Conservation (phyloP, 2,797 vertebrate species). For the Trachurus trachurus region DNA sequence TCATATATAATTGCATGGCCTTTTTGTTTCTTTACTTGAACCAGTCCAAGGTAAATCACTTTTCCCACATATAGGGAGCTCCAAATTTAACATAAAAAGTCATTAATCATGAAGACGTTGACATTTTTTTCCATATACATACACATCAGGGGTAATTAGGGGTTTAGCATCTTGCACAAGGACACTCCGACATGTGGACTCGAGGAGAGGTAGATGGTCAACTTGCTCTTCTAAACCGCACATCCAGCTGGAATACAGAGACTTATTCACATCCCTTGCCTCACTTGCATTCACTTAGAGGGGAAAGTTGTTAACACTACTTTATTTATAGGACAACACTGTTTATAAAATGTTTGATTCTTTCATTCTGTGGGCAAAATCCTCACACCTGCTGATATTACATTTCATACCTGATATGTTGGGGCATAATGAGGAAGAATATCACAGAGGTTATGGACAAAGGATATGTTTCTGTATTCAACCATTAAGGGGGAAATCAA, state of each 20-base stretch:
- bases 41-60: constrained; percentile 7
- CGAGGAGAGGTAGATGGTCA: background rate
- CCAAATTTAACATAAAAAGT: constrained; percentile 1
- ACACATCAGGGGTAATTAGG: background rate
- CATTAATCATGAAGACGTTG: background rate
- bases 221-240: background rate
- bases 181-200: background rate
- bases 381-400: constrained; percentile 27
- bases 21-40: background rate
- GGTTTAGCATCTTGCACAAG: background rate
- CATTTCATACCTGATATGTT: constrained; percentile 18
- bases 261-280: background rate
- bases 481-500: constrained; percentile 14
- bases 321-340: constrained; percentile 31
- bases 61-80: background rate
- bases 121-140: background rate
- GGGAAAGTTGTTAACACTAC: background rate
- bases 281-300: constrained; percentile 7
- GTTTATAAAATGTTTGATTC: constrained; percentile 24
- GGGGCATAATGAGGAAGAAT: constrained; percentile 5
- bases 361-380: constrained; percentile 26
- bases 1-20: too few species aligned
- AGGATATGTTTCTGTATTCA: constrained; percentile 28
- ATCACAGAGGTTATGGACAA: constrained; percentile 9
- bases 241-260: background rate